Base-by-base conservation (phyloP, 2,888 invertebrate genomes). In the Mimas tiliae region DNA sequence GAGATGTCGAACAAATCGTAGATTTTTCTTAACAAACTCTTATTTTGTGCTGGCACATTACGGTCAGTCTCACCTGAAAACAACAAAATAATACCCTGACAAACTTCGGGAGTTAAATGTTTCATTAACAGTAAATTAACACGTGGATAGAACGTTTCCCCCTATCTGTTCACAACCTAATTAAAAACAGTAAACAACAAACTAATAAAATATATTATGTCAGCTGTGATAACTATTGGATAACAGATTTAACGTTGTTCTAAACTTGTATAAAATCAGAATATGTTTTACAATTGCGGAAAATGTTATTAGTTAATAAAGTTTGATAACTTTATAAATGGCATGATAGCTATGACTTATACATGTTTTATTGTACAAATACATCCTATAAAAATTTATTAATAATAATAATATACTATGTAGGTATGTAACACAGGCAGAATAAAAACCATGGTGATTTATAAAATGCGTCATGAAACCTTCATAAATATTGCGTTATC, bases 1-100 rank as follows among this genome's bases (percentile, higher is more conserved):
- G 95, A 94, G 66, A 96, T 91, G 72, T 96, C 96, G 81, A 96
- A 94, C 42, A 95, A 78, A 62, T 90, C 89, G 66, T 87, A 88
- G 14, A 93, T 67, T 80, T 91, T 91, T 64, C 58, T 81, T 3
- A 88, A 65, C 65, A 86, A 64, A 33, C 76, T 77, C 63, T 84
- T 85, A 14, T 80, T 77, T 64, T 71, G 70, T 33, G 70, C 67
- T 50, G 64, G 63, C 8, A 45, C 48, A 27, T 64, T 64, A 12
- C 67, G 16, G 64, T 62, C 27, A 7, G 65, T 67, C 16, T 69
- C 72, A 55, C 81, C 89, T 89, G 73, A 68, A 86, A 86, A 65
- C 70, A 69, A 66, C 66, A 21, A 63, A 62, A 51, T 21, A 21
- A 55, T 27, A 27, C 4, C 19, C 11, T 19, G 19, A 38, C 19